These are phyloP conservation scores for Brachyptera risi DNA, from an alignment of 2,888 invertebrate species.

Conservation along the genomic window DNA sequence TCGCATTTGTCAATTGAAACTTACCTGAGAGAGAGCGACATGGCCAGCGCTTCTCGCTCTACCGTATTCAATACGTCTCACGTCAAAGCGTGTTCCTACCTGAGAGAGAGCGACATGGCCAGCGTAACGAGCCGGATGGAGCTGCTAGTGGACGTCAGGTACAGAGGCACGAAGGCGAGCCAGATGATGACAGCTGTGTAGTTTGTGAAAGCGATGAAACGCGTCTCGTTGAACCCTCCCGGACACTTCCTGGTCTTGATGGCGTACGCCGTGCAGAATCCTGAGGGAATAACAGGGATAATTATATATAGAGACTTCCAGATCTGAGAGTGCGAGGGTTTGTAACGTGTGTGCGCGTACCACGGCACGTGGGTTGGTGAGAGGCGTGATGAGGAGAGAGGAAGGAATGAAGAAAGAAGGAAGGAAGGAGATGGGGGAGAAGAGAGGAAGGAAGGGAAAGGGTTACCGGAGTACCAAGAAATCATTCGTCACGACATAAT, in stretches of 20 bases:
- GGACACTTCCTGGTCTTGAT: conserved; percentile 55
- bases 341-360: too few relatives aligned
- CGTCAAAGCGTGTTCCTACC: conserved; percentile 34
- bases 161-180: conserved; percentile 54
- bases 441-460: too few relatives aligned
- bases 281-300: conserved; percentile 35
- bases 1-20: too few relatives aligned
- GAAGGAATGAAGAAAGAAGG: too few relatives aligned
- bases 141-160: conserved; percentile 49
- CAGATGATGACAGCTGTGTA: conserved; percentile 54
- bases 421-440: too few relatives aligned
- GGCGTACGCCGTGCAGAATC: conserved; percentile 52
- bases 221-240: conserved; percentile 55
- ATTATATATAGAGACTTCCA: too few relatives aligned
- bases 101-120: conserved; percentile 50
- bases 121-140: conserved; percentile 50
- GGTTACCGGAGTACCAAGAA: too few relatives aligned
- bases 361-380: too few relatives aligned
- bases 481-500: too few relatives aligned
- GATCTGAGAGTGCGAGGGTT: too few relatives aligned
- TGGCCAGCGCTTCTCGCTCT: conserved; percentile 49
- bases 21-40: conserved; percentile 49
- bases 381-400: too few relatives aligned
- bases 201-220: conserved; percentile 53
- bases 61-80: background rate